Percentiles rank a stretch among this genome's conserved stretches.
Conservation (phyloP, 2,888 invertebrate genomes). For the Mellilla xanthometata region DNA sequence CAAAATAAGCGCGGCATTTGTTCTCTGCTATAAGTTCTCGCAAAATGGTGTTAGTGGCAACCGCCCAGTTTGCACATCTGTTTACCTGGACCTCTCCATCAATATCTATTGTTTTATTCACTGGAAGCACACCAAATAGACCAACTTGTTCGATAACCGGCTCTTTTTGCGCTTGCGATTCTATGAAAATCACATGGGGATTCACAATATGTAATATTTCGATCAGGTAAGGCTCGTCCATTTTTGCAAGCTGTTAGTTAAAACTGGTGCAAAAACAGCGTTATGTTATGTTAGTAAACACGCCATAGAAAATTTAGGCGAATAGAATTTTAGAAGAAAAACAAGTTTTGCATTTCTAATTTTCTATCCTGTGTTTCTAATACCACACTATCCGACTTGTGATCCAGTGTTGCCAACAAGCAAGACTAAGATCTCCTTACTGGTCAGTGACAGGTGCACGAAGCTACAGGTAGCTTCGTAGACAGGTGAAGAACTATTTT, state of each 20-base stretch:
- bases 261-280: no score
- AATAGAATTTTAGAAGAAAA: no score
- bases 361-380: no score
- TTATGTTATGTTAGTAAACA: no score
- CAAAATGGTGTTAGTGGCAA: slow-evolving; percentile 2
- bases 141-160: slow-evolving; percentile 16
- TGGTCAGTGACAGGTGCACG: no score
- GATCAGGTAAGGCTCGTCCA: slow-evolving; percentile 13
- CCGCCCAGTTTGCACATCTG: slow-evolving; percentile 10
- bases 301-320: no score
- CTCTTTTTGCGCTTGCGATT: not conserved
- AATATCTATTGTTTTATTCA: slow-evolving; percentile 13
- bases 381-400: no score
- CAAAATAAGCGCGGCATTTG: slow-evolving; percentile 5
- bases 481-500: no score
- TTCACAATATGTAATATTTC: slow-evolving; percentile 15
- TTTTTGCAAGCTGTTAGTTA: not conserved
- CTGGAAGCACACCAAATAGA: slow-evolving; percentile 12
- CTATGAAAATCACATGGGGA: slow-evolving; percentile 14
- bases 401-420: no score
- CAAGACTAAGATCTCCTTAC: no score
- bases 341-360: no score
- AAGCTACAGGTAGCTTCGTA: no score
- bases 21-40: slow-evolving; percentile 5
- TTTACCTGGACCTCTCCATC: slow-evolving; percentile 7